phyloP scores from a whole-genome alignment of 1,140 invertebrate species.

The Penaeus chinensis region DNA sequence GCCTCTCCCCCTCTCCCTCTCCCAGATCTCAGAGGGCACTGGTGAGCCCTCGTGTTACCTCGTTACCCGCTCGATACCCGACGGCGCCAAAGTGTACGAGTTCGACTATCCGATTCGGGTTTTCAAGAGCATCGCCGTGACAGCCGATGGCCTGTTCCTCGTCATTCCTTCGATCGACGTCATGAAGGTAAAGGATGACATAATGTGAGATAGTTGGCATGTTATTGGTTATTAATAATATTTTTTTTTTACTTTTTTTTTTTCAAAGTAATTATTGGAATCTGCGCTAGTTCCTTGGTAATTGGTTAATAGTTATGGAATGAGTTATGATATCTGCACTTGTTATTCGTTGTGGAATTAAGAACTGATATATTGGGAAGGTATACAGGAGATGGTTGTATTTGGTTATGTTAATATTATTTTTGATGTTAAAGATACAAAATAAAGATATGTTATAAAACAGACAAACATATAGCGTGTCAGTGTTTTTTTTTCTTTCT shows the following conservation, averaged over 20 bases:
- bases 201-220: not conserved
- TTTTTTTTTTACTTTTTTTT: not conserved
- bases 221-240: not conserved
- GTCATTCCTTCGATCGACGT: constrained; percentile 73
- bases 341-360: too few relatives aligned
- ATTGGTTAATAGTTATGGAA: too few relatives aligned
- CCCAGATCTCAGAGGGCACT: constrained; percentile 37
- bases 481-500: too few relatives aligned
- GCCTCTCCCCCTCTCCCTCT: not conserved
- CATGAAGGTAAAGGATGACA: constrained; percentile 41
- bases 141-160: constrained; percentile 82
- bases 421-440: too few relatives aligned
- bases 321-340: too few relatives aligned
- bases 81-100: constrained; percentile 81
- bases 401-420: too few relatives aligned
- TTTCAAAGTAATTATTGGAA: too few relatives aligned
- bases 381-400: too few relatives aligned
- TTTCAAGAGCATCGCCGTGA: constrained; percentile 81
- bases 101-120: constrained; percentile 83
- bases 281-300: too few relatives aligned
- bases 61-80: constrained; percentile 67
- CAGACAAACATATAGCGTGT: too few relatives aligned
- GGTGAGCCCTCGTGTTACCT: constrained; percentile 58
- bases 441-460: too few relatives aligned
- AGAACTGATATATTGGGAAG: too few relatives aligned